Conservation (phyloP, 2,888 invertebrate species). For the Erebia epiphron region DNA sequence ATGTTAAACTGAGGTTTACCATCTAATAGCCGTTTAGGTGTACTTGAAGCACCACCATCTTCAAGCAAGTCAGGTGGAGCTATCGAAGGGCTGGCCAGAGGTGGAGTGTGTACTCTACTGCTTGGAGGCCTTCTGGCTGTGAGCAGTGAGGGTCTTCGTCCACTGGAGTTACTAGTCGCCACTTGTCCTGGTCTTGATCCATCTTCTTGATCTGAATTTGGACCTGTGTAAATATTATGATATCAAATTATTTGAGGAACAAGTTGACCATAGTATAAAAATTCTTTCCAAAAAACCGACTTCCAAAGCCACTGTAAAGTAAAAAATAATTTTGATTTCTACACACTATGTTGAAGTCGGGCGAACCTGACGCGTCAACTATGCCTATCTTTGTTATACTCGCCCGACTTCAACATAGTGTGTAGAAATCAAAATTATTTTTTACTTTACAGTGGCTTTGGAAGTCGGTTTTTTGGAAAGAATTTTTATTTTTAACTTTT, state of each 20-base stretch:
- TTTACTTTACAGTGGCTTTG: no score
- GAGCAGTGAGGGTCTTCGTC: conserved; percentile 71
- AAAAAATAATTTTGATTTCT: no score
- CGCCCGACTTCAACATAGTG: no score
- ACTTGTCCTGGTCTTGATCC: conserved; percentile 88
- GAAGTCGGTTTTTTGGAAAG: no score
- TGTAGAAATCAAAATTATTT: no score
- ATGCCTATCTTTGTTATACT: no score
- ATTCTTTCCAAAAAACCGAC: no score
- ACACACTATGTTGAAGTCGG: no score
- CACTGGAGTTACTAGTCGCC: conserved; percentile 85
- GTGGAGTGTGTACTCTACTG: conserved; percentile 89
- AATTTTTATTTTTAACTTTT: no score
- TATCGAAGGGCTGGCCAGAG: conserved; percentile 85
- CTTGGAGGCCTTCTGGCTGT: conserved; percentile 76
- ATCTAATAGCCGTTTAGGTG: conserved; percentile 87
- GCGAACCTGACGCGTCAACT: no score
- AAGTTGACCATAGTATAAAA: no score
- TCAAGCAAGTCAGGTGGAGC: conserved; percentile 86
- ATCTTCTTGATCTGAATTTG: conserved; percentile 90
- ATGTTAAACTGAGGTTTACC: conserved; percentile 60
- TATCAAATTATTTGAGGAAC: neutral
- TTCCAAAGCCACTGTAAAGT: no score
- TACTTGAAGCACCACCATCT: conserved; percentile 92
- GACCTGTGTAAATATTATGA: conserved; percentile 62